phyloP scores from a whole-genome alignment of 2,888 invertebrate species.

The Melanostoma mellinum region DNA sequence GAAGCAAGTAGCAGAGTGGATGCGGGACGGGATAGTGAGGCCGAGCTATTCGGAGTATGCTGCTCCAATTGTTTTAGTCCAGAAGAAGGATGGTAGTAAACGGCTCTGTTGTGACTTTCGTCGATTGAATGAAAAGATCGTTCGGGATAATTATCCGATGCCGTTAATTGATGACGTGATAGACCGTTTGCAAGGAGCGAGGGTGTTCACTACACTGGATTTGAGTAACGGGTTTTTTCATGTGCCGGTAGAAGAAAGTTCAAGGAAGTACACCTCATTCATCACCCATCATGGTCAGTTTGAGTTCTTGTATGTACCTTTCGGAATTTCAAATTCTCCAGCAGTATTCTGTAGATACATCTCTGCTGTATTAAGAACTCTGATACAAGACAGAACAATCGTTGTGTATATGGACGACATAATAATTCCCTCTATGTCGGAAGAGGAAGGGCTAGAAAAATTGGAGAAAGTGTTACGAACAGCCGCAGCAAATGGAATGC shows the following conservation, averaged over 20 bases:
- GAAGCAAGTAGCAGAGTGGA: slow-evolving; percentile 75
- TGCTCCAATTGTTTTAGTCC: slow-evolving; percentile 50
- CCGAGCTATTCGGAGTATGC: slow-evolving; percentile 72
- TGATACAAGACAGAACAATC: slow-evolving; percentile 40
- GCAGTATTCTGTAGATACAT: slow-evolving; percentile 65
- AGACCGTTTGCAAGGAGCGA: slow-evolving; percentile 60
- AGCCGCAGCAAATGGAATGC: slow-evolving; percentile 49
- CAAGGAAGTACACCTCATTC: slow-evolving; percentile 74
- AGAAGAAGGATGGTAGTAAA: slow-evolving; percentile 63
- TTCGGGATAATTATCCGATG: slow-evolving; percentile 71
- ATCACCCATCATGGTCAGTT: slow-evolving; percentile 74
- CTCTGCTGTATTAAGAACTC: slow-evolving; percentile 48
- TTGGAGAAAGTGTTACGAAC: slow-evolving; percentile 35
- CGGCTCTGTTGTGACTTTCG: slow-evolving; percentile 72
- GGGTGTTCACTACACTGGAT: slow-evolving; percentile 73
- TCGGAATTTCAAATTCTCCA: slow-evolving; percentile 71
- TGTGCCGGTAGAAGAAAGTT: slow-evolving; percentile 68
- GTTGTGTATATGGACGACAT: slow-evolving; percentile 69
- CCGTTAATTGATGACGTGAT: slow-evolving; percentile 65
- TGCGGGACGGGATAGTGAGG: slow-evolving; percentile 75
- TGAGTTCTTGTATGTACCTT: slow-evolving; percentile 72
- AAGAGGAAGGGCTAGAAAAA: slow-evolving; percentile 41
- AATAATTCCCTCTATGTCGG: slow-evolving; percentile 56
- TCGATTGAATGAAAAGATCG: slow-evolving; percentile 67
- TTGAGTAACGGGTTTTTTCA: slow-evolving; percentile 74